Conservation (phyloP, 1,140 invertebrate genomes). For the Chelonus insularis region DNA sequence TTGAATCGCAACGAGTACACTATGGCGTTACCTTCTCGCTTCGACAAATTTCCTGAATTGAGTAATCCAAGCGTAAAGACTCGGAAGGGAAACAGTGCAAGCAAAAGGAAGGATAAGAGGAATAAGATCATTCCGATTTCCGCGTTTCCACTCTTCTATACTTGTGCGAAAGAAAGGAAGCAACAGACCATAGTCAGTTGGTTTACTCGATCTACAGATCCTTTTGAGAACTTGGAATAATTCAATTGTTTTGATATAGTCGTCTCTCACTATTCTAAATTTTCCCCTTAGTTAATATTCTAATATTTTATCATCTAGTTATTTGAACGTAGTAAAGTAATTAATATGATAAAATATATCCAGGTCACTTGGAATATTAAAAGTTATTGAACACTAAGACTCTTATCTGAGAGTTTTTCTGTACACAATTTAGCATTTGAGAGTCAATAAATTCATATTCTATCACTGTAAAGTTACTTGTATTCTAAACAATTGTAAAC, state of each 20-base stretch:
- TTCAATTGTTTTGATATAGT: not conserved
- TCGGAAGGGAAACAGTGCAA: constrained; percentile 43
- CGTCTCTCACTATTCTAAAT: too few species aligned
- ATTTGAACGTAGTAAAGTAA: too few species aligned
- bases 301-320: too few species aligned
- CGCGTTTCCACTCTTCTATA: not conserved
- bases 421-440: too few species aligned
- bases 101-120: constrained; percentile 40
- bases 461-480: too few species aligned
- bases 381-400: too few species aligned
- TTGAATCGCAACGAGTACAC: not conserved
- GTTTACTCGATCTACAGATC: not conserved
- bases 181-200: not conserved
- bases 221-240: not conserved
- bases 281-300: too few species aligned
- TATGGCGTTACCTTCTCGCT: constrained; percentile 29
- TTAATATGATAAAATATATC: too few species aligned
- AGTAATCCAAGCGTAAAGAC: constrained; percentile 43
- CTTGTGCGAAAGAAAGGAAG: not conserved
- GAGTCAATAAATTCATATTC: too few species aligned
- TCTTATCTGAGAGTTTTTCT: too few species aligned
- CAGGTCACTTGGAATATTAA: too few species aligned
- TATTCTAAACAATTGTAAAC: too few species aligned
- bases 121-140: constrained; percentile 38
- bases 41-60: constrained; percentile 42